Evolutionary conservation across 1,140 invertebrate genomes (phyloP).

Genomic region (Zaprionus nigranus): DNA sequence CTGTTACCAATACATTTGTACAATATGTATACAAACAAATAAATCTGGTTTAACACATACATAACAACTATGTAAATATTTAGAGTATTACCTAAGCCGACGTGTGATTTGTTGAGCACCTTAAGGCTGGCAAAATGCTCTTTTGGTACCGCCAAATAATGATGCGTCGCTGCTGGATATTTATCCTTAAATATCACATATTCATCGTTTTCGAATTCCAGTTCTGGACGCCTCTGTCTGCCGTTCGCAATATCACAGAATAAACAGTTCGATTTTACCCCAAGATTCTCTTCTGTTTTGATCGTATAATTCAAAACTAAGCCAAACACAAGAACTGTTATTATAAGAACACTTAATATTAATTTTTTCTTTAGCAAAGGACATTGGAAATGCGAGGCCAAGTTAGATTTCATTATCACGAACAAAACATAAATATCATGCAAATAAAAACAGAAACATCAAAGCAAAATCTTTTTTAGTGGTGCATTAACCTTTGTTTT

Average conservation of each 20-base stretch:
- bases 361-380: constrained; percentile 17
- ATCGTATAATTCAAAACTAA: constrained; percentile 29
- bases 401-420: constrained; percentile 10
- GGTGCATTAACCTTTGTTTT: neutral
- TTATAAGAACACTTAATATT: constrained; percentile 2
- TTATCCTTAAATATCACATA: constrained; percentile 93
- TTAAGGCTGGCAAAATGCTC: constrained; percentile 91
- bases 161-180: constrained; percentile 91
- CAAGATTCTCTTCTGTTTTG: neutral
- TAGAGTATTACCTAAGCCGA: constrained; percentile 87
- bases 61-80: constrained; percentile 2
- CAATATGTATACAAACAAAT: neutral
- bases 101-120: constrained; percentile 87
- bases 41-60: neutral
- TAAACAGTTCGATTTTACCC: constrained; percentile 85
- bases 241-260: constrained; percentile 90
- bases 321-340: neutral
- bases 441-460: constrained; percentile 15
- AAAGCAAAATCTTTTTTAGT: neutral
- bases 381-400: neutral
- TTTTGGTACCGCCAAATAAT: constrained; percentile 93
- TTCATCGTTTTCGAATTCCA: constrained; percentile 90
- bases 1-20: constrained; percentile 25
- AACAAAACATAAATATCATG: constrained; percentile 5
- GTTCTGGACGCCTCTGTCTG: constrained; percentile 85